Percentiles rank a stretch among this genome's conserved stretches.
phyloP scores from a whole-genome alignment of 2,797 vertebrate species.

The Aphelocoma californica region DNA sequence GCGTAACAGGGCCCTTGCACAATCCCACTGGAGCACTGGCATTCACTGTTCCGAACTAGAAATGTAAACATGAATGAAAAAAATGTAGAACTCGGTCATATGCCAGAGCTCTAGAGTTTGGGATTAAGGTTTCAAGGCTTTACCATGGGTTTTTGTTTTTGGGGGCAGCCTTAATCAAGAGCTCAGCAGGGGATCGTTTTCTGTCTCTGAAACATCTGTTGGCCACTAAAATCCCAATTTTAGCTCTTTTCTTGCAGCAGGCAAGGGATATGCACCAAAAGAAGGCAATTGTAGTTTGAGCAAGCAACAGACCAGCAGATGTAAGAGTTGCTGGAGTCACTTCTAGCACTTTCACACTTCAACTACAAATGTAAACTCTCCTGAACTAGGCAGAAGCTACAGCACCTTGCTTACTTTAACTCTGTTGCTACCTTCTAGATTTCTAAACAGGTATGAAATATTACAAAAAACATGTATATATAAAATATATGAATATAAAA shows the following conservation, averaged over 20 bases:
- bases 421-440: neutral
- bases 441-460: neutral
- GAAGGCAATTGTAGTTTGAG: neutral
- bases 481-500: neutral
- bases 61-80: neutral
- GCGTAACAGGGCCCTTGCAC: neutral
- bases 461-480: neutral
- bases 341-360: neutral
- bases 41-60: neutral
- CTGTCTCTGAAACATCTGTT: neutral
- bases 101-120: neutral
- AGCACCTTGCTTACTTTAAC: neutral
- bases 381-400: neutral
- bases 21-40: neutral
- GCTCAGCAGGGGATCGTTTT: neutral
- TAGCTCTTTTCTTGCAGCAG: neutral
- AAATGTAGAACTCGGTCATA: neutral
- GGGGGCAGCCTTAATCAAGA: neutral
- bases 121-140: neutral
- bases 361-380: neutral
- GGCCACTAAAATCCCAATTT: neutral
- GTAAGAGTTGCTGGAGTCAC: neutral
- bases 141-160: neutral
- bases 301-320: neutral
- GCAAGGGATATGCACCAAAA: neutral